Base-by-base conservation (phyloP, 2,797 vertebrate species). In the Pagetopsis macropterus region DNA sequence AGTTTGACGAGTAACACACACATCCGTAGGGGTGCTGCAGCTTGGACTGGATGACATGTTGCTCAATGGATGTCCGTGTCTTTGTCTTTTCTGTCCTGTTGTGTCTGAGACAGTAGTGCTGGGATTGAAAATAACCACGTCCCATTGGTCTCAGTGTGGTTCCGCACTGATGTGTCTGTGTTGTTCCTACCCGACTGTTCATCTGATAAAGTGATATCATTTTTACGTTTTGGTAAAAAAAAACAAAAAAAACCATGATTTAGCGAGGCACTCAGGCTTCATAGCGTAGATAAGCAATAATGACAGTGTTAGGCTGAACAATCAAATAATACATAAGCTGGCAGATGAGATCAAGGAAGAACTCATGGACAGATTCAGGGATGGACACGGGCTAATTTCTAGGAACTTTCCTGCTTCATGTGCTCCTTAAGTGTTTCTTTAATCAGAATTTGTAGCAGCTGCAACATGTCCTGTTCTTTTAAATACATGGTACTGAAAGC, bases 211-310 rank as follows among this genome's bases (percentile, higher is more conserved):
- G 70, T 82, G 72, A 84, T 81, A 68, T 79, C 0, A 83, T 88
- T 86, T 91, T 86, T 86, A 88, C 77, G 72, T 87, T 89, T 91
- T 91, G 77, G 75, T 88, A 83, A 84, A 83, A 84, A 83, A 85
- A 85, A 84, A 69, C n/a, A 19, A 85, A 84, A 23, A 23, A 84
- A 69, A 19, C 65, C 61, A n/a, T 66, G 14, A 80, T 65, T 78
- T 81, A 86, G 79, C 37, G 82, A 88, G 87, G 87, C 88, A 40
- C 46, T 82, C 52, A 76, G 79, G 87, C 91, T 91, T 90, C 90
- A 89, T 92, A 92, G 92, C 92, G 91, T 93, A 93, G 90, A 88
- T 55, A 73, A 93, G 92, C 92, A 93, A 93, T 93, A 93, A 93
- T 82, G 80, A 84, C 73, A 40, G 72, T 76, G 21, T 73, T 86